Evolutionary conservation across 2,113 vertebrate species (phyloP), one percentile per base, ranked within the genome.

Genomic region (Rhizomys pruinosus): DNA sequence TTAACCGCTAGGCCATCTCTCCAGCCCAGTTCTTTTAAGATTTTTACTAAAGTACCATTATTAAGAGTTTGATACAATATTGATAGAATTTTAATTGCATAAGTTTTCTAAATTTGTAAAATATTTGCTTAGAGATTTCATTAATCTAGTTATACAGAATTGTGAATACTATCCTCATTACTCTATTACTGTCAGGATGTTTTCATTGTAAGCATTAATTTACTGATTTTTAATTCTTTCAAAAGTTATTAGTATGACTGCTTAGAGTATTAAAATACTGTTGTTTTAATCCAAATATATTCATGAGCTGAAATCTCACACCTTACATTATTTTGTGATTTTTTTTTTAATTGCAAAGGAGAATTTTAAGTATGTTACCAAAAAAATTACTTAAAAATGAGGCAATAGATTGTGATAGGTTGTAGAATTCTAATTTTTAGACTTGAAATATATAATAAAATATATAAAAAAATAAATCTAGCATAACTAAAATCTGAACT

Each of bases 391-490:
- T 85, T 92, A 71, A 89, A n/a, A 94, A 44, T 93, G 2, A 66
- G 2, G 5, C 94, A 84, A 61, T 92, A 92, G 66, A 77, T 97
- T 91, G 22, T 95, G 82, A 79, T 96, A 74, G 96, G 47, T 92
- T 88, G 34, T 90, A 97, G 89, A 95, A 97, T 96, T 97, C 77
- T 96, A 90, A 79, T 95, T 93, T 97, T 98, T 98, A 96, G 96
- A 87, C 79, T 91, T 81, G 85, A 27, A 95, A 63, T 90, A 84
- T 94, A 22, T 97, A 97, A 98, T 98, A 94, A 97, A 97, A 96
- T 97, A 96, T 96, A 97, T 97, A 95, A 97, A 97, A 98, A 97
- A 97, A 96, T 96, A 98, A 96, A 97, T 98, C 96, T 96, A 97
- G 94, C 94, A 96, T 98, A 97, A 96, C 96, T 96, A 94, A 97